phyloP scores from a whole-genome alignment of 2,888 invertebrate genomes.

The Catocala sponsa region DNA sequence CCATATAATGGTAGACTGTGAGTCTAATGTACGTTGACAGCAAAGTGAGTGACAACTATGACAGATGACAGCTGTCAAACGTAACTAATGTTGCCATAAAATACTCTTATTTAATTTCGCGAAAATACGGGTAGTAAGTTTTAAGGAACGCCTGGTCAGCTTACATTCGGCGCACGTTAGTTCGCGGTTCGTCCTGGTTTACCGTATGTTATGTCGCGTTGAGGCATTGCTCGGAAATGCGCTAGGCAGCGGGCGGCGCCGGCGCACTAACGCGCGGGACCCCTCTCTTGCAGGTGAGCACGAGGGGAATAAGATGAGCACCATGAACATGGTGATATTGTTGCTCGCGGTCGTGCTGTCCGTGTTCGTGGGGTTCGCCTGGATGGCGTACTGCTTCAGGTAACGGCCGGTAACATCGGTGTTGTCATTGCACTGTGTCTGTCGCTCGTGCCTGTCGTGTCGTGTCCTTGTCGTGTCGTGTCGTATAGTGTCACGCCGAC shows the following conservation, averaged over 20 bases:
- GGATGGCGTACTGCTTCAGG: conserved; percentile 98
- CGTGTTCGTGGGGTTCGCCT: conserved; percentile 98
- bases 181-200: conserved; percentile 9
- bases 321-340: conserved; percentile 96
- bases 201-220: conserved; percentile 10
- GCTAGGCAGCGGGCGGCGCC: conserved; percentile 78
- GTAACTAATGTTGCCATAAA: conserved; percentile 6
- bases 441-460: conserved; percentile 78
- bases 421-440: conserved; percentile 81
- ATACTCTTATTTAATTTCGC: background rate
- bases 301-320: conserved; percentile 95
- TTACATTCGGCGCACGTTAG: conserved; percentile 7
- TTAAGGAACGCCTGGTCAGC: conserved; percentile 5
- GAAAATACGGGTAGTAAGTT: background rate
- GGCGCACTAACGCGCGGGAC: conserved; percentile 86
- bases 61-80: conserved; percentile 10
- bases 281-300: conserved; percentile 91
- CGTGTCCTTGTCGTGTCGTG: conserved; percentile 60
- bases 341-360: conserved; percentile 97
- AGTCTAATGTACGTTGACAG: conserved; percentile 35
- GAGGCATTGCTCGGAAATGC: conserved; percentile 77
- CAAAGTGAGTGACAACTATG: background rate
- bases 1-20: conserved; percentile 18
- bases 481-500: conserved; percentile 50
- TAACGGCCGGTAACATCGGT: conserved; percentile 87